Evolutionary conservation across 2,888 invertebrate species (phyloP).

Genomic region (Dicyrtoma fusca): DNA sequence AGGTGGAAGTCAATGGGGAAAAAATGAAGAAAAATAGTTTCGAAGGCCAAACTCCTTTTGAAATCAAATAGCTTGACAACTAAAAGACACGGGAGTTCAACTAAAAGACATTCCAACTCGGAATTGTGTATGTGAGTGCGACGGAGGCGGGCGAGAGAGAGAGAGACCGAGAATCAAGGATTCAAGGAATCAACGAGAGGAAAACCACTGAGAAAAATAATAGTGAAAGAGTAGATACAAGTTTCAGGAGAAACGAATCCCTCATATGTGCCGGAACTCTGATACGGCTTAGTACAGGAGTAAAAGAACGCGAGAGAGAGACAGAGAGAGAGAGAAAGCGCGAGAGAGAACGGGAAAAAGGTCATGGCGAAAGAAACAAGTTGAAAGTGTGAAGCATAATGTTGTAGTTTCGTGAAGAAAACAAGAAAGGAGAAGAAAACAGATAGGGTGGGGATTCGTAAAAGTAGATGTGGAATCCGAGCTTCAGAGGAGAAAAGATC

Average conservation of each 20-base stretch:
- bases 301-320: not conserved
- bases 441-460: conserved; percentile 14
- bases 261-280: not conserved
- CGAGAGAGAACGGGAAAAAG: conserved; percentile 22
- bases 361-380: conserved; percentile 31
- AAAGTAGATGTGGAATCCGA: conserved; percentile 3
- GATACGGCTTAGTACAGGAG: not conserved
- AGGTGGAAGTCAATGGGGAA: not conserved
- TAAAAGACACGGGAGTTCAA: conserved; percentile 17
- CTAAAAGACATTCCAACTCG: conserved; percentile 16
- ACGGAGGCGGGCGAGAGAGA: conserved; percentile 15
- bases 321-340: not conserved
- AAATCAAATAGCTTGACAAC: conserved; percentile 34
- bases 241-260: not conserved
- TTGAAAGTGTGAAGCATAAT: conserved; percentile 28
- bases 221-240: conserved; percentile 7
- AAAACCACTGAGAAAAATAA: not conserved
- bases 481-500: conserved; percentile 31
- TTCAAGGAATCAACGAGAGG: not conserved
- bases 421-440: conserved; percentile 10
- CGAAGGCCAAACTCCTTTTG: conserved; percentile 14
- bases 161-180: conserved; percentile 13
- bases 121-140: not conserved
- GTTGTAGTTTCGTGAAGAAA: conserved; percentile 17
- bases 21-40: conserved; percentile 36